phyloP scores from a whole-genome alignment of 2,888 invertebrate genomes.

The Bimastos eiseni region DNA sequence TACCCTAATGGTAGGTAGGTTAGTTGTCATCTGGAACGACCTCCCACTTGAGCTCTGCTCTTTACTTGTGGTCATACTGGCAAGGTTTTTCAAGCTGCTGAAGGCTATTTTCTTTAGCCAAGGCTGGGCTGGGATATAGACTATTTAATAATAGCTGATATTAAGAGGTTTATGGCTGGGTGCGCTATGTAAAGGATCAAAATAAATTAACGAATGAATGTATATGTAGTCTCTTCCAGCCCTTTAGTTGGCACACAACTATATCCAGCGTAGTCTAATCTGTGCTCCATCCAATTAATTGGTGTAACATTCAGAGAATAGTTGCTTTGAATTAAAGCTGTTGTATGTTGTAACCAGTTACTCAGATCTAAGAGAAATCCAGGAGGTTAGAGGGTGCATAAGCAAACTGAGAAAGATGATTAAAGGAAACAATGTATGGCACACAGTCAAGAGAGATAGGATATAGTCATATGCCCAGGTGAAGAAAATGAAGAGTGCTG shows the following conservation, averaged over 20 bases:
- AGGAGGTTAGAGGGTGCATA: not conserved
- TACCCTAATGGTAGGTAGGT: too few relatives aligned
- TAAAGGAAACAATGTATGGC: not conserved
- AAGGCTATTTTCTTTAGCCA: too few relatives aligned
- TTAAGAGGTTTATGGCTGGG: too few relatives aligned
- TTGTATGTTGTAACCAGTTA: not conserved
- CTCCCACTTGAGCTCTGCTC: too few relatives aligned
- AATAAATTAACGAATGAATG: not conserved
- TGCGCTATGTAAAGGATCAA: too few relatives aligned
- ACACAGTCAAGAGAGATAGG: not conserved
- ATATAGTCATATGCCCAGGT: not conserved
- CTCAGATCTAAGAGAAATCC: not conserved
- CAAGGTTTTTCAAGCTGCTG: too few relatives aligned
- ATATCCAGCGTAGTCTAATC: not conserved
- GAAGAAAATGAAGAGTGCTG: too few relatives aligned
- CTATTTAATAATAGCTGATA: too few relatives aligned
- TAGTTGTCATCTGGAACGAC: too few relatives aligned
- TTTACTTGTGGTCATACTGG: too few relatives aligned
- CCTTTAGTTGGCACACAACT: not conserved
- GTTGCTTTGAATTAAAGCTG: not conserved
- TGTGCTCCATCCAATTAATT: not conserved
- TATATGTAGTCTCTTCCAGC: not conserved
- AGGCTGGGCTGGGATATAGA: too few relatives aligned
- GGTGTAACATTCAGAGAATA: not conserved
- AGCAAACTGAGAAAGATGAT: not conserved